Evolutionary conservation across 2,888 invertebrate genomes (phyloP).

Genomic region (Petrolisthes manimaculis): DNA sequence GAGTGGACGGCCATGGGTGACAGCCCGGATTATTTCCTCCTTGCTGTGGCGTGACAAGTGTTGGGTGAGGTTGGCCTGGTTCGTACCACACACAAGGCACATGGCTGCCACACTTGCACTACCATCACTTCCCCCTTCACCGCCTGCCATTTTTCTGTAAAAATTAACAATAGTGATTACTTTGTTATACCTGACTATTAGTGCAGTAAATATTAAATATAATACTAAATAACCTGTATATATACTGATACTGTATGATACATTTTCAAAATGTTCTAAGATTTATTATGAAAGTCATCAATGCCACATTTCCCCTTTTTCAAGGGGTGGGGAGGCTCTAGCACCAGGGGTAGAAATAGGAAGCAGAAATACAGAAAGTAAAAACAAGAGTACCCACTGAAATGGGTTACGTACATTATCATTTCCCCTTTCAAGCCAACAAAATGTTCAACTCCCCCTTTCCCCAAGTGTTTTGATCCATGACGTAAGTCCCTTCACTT

Average conservation of each 20-base stretch:
- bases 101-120: slow-evolving; percentile 31
- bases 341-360: no score
- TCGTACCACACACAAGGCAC: slow-evolving; percentile 58
- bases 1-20: slow-evolving; percentile 43
- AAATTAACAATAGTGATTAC: neutral
- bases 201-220: no score
- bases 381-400: no score
- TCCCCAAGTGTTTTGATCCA: no score
- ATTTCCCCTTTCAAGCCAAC: no score
- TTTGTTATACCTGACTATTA: neutral
- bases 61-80: slow-evolving; percentile 53
- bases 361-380: no score
- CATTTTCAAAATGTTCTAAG: neutral
- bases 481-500: no score
- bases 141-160: slow-evolving; percentile 48
- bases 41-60: slow-evolving; percentile 59
- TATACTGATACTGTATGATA: neutral
- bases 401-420: no score
- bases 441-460: no score
- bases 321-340: no score
- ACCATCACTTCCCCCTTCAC: slow-evolving; percentile 26
- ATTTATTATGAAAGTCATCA: no score
- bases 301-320: no score
- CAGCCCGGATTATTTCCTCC: slow-evolving; percentile 60
- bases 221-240: neutral